Percentiles rank a stretch among this genome's conserved stretches.
Conservation (phyloP, 1,140 invertebrate genomes). For the Hyposmocoma kahamanoa region DNA sequence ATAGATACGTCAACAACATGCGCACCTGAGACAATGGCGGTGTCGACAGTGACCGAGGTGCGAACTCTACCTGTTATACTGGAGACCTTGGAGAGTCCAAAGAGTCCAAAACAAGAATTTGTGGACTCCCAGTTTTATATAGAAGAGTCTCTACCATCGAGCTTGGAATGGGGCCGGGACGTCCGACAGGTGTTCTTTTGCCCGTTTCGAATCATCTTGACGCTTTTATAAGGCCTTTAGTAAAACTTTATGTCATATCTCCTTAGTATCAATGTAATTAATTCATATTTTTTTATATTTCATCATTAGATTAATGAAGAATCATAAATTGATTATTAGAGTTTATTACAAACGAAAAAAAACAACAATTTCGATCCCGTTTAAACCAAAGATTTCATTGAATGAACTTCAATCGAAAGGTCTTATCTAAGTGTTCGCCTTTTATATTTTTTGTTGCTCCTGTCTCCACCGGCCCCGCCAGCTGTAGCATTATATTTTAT, state of each 20-base stretch:
- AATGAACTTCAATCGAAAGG: too few species aligned
- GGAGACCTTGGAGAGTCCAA: slow-evolving; percentile 37
- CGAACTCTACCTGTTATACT: slow-evolving; percentile 45
- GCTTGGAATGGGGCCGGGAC: slow-evolving; percentile 77
- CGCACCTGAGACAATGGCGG: slow-evolving; percentile 43
- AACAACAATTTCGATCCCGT: too few species aligned
- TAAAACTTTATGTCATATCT: background rate
- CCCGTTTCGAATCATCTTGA: background rate
- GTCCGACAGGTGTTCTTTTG: slow-evolving; percentile 54
- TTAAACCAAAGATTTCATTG: too few species aligned
- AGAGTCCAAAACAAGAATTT: slow-evolving; percentile 74
- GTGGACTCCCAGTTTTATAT: slow-evolving; percentile 89
- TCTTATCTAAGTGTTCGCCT: slow-evolving; percentile 38
- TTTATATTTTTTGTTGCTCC: slow-evolving; percentile 74
- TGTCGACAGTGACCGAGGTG: slow-evolving; percentile 59
- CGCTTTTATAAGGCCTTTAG: background rate
- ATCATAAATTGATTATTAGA: too few species aligned
- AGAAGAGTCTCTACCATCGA: slow-evolving; percentile 86
- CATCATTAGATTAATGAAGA: too few species aligned
- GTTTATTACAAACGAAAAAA: too few species aligned
- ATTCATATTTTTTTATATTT: background rate
- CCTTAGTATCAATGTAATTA: background rate
- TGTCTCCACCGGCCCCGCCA: slow-evolving; percentile 78
- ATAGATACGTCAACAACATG: slow-evolving; percentile 44
- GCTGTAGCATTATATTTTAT: slow-evolving; percentile 57